phyloP scores from a whole-genome alignment of 2,888 invertebrate genomes.

The Nasonovia ribisnigri region DNA sequence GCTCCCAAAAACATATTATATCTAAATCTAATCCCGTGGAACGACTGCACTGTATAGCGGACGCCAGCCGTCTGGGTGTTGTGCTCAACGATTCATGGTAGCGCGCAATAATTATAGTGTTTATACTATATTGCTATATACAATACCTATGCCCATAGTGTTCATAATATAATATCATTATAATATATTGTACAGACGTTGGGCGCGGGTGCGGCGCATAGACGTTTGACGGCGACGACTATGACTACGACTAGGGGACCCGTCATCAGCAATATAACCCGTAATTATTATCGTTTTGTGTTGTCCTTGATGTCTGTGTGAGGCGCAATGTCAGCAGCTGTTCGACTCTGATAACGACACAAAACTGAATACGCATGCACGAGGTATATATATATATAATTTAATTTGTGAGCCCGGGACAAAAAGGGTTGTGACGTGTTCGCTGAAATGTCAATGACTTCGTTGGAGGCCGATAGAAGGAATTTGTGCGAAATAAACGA shows the following conservation, averaged over 20 bases:
- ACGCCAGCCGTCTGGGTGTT: neutral
- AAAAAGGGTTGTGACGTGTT: slow-evolving; percentile 38
- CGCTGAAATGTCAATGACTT: slow-evolving; percentile 34
- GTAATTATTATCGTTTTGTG: slow-evolving; percentile 58
- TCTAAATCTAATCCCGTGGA: neutral
- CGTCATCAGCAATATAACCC: slow-evolving; percentile 36
- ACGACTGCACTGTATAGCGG: neutral
- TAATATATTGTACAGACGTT: slow-evolving; percentile 11
- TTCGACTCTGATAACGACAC: slow-evolving; percentile 42
- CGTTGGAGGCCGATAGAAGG: neutral
- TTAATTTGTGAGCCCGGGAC: neutral
- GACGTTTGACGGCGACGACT: neutral
- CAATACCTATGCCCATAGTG: slow-evolving; percentile 9
- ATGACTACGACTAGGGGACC: neutral
- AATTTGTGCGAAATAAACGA: neutral
- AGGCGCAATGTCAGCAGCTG: slow-evolving; percentile 44
- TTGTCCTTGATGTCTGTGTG: slow-evolving; percentile 45
- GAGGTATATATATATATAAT: too few species aligned
- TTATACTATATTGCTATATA: neutral
- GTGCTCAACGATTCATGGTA: neutral
- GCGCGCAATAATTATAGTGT: slow-evolving; percentile 16
- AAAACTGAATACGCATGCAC: neutral
- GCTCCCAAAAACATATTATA: neutral
- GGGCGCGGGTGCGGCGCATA: slow-evolving; percentile 22
- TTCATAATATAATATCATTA: slow-evolving; percentile 6